Evolutionary conservation across 1,140 invertebrate species (phyloP).

Genomic region (Platyscapa corneri): DNA sequence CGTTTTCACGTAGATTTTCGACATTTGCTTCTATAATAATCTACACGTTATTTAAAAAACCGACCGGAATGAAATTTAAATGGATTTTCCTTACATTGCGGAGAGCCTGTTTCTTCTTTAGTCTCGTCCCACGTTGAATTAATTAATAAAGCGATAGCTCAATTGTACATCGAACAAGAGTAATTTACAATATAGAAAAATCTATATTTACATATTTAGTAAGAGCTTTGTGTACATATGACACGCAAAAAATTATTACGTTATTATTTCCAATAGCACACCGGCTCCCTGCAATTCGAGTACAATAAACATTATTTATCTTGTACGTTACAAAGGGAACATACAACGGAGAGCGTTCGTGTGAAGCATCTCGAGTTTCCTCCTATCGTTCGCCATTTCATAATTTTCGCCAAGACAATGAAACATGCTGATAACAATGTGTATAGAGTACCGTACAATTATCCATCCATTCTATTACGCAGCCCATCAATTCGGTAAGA

Average conservation of each 20-base stretch:
- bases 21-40: conserved; percentile 10
- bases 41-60: conserved; percentile 38
- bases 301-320: no score
- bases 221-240: no score
- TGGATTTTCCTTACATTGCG: background rate
- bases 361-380: background rate
- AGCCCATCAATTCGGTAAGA: conserved; percentile 18
- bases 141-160: background rate
- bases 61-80: no score
- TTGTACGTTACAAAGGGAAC: background rate
- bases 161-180: background rate
- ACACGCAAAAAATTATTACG: no score
- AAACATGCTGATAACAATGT: conserved; percentile 11
- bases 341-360: background rate
- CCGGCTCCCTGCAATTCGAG: no score
- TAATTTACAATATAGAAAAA: no score
- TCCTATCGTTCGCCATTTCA: conserved; percentile 22
- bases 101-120: background rate
- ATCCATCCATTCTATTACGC: background rate
- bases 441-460: background rate
- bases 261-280: no score
- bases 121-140: background rate
- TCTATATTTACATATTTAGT: no score
- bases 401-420: conserved; percentile 19
- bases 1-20: conserved; percentile 28